Percentiles rank a stretch among this genome's conserved stretches.
Evolutionary conservation across 2,888 invertebrate genomes (phyloP).

Genomic region (Saturnia japonica): DNA sequence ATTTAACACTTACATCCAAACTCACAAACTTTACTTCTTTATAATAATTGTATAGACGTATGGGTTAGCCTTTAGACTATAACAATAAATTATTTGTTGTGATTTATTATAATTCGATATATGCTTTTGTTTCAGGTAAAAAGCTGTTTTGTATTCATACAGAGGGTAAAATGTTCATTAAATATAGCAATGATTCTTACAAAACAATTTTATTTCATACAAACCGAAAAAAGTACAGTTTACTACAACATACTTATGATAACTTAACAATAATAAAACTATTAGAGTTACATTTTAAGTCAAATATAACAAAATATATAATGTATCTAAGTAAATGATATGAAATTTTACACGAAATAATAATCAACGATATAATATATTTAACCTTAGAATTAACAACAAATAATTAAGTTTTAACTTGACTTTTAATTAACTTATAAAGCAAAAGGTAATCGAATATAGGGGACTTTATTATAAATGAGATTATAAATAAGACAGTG

Average conservation of each 20-base stretch:
- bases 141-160: background rate
- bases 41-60: no score
- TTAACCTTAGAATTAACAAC: background rate
- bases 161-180: background rate
- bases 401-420: background rate
- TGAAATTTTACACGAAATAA: background rate
- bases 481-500: background rate
- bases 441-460: no score
- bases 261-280: conserved; percentile 1
- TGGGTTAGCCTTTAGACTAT: no score
- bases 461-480: no score
- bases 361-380: background rate
- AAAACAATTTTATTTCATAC: background rate
- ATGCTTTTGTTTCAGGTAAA: background rate
- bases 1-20: background rate
- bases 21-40: background rate
- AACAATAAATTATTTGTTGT: no score
- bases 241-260: background rate
- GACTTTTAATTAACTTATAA: no score
- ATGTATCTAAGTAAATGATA: background rate
- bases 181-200: background rate
- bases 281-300: background rate
- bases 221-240: background rate
- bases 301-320: conserved; percentile 1
- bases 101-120: background rate